Evolutionary conservation across 2,888 invertebrate genomes (phyloP).

Genomic region (Acanthacorydalis orientalis): DNA sequence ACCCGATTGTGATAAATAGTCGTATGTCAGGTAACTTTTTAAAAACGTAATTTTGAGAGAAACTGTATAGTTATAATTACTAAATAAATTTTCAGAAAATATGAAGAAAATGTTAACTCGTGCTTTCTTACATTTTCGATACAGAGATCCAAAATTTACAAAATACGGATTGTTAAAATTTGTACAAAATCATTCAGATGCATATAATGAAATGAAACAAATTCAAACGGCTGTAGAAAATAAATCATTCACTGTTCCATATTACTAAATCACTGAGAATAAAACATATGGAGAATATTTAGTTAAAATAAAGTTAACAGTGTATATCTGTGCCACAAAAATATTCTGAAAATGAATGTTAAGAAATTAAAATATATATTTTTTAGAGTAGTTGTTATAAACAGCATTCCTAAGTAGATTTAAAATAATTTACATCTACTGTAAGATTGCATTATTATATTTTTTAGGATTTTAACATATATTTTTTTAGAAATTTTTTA

Average conservation of each 20-base stretch:
- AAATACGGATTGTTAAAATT: constrained; percentile 34
- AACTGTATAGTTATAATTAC: not conserved
- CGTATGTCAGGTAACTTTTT: constrained; percentile 13
- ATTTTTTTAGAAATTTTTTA: too few species aligned
- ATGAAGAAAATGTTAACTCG: not conserved
- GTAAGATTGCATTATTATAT: too few species aligned
- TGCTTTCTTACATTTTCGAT: not conserved
- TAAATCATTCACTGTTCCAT: constrained; percentile 33
- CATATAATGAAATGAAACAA: constrained; percentile 33
- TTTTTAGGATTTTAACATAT: too few species aligned
- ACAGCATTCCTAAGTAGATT: too few species aligned
- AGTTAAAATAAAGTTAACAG: constrained; percentile 16
- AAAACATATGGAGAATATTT: too few species aligned
- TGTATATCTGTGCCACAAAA: constrained; percentile 8
- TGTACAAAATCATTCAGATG: constrained; percentile 26
- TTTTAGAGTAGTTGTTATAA: too few species aligned
- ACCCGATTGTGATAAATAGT: constrained; percentile 42
- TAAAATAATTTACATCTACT: constrained; percentile 17
- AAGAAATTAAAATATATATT: too few species aligned
- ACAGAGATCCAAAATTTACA: constrained; percentile 18
- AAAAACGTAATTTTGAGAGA: not conserved
- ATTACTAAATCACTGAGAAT: constrained; percentile 27
- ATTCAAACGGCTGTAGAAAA: constrained; percentile 32
- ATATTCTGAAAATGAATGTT: too few species aligned
- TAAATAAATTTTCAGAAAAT: not conserved